These are phyloP conservation scores for Phyllostomus hastatus DNA, from an alignment of 2,113 vertebrate genomes.

Conservation along the genomic window DNA sequence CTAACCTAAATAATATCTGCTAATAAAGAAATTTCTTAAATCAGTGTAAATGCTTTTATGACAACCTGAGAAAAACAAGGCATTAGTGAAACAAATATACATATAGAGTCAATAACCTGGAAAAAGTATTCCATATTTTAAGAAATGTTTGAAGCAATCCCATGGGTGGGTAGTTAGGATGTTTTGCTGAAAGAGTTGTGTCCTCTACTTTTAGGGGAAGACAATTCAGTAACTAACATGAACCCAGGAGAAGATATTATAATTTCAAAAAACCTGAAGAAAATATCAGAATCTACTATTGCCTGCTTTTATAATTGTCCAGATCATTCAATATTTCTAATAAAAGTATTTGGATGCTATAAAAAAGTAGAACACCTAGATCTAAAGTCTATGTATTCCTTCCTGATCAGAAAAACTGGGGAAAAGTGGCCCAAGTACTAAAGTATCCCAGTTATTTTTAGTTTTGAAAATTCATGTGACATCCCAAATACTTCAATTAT, in stretches of 20 bases:
- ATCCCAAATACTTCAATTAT: slow-evolving; percentile 23
- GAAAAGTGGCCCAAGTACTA: background rate
- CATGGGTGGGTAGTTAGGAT: background rate
- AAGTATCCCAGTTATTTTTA: slow-evolving; percentile 21
- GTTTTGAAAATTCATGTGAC: background rate
- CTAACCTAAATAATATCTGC: background rate
- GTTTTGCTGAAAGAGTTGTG: background rate
- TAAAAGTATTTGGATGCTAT: background rate
- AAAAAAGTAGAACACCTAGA: background rate
- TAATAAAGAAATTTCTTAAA: slow-evolving; percentile 17
- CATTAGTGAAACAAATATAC: background rate
- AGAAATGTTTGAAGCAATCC: background rate
- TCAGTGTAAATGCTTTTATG: background rate
- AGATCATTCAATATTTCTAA: background rate
- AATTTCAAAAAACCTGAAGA: background rate
- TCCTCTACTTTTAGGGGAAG: background rate
- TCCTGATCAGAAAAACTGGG: background rate
- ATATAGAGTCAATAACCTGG: background rate
- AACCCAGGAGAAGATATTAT: background rate
- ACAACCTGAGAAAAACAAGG: background rate
- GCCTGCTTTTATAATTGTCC: background rate
- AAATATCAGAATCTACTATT: slow-evolving; percentile 14
- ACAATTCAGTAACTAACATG: background rate
- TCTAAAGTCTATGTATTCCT: background rate
- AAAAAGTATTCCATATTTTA: background rate